Conservation (phyloP, 2,113 vertebrate species). For the Malurus cyaneus region DNA sequence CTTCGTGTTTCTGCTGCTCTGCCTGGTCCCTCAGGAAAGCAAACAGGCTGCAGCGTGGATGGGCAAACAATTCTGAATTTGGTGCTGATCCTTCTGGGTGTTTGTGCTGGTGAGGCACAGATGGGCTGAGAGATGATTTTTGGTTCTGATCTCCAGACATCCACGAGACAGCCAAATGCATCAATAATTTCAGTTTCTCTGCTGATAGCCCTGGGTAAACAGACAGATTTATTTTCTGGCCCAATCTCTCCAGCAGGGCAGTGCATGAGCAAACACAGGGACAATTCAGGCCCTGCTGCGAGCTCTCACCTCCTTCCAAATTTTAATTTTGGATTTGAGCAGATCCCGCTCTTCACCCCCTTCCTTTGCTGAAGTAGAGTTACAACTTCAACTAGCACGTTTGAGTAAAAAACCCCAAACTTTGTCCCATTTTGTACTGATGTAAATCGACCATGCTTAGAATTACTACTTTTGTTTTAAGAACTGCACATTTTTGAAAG, state of each 20-base stretch:
- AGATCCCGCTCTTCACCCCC: neutral
- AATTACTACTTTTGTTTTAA: neutral
- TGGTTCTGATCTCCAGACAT: neutral
- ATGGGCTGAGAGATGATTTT: neutral
- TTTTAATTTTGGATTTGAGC: neutral
- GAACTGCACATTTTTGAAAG: neutral
- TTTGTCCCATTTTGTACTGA: neutral
- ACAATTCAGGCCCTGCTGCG: neutral
- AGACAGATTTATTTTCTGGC: neutral
- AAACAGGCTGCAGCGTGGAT: neutral
- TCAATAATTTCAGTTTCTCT: constrained; percentile 20
- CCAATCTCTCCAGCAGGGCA: neutral
- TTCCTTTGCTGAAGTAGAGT: neutral
- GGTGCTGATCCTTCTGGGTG: neutral
- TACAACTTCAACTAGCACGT: neutral
- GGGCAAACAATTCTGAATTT: neutral
- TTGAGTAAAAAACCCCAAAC: neutral
- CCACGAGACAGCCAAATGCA: neutral
- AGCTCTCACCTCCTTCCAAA: neutral
- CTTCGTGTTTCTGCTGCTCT: neutral
- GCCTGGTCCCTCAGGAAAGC: neutral
- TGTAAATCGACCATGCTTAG: neutral
- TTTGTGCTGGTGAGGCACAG: neutral
- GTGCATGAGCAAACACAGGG: neutral
- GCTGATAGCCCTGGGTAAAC: neutral